phyloP scores from a whole-genome alignment of 2,888 invertebrate species.

The Lumbricus terrestris region DNA sequence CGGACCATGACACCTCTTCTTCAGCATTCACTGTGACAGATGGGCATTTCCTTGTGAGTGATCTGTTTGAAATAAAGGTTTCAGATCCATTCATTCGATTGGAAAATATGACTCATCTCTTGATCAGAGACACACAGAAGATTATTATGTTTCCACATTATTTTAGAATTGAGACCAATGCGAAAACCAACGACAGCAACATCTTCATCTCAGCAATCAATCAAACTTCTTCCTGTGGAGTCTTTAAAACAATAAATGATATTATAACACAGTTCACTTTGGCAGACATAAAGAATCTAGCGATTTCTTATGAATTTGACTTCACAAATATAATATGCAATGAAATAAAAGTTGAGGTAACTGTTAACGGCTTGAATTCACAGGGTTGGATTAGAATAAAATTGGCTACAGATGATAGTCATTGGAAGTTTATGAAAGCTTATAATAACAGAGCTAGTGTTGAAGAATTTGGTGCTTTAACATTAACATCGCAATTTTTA shows the following conservation, averaged over 20 bases:
- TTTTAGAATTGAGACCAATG: slow-evolving; percentile 61
- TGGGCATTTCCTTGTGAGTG: slow-evolving; percentile 78
- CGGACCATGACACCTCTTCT: slow-evolving; percentile 54
- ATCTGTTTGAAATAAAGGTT: slow-evolving; percentile 80
- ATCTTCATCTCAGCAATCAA: slow-evolving; percentile 45
- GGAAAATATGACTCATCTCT: slow-evolving; percentile 57
- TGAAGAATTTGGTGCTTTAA: slow-evolving; percentile 80
- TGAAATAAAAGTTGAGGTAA: neutral
- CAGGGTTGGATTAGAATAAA: neutral
- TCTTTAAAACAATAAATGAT: slow-evolving; percentile 36
- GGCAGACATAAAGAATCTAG: neutral
- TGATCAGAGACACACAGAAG: slow-evolving; percentile 47
- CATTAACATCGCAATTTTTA: slow-evolving; percentile 73
- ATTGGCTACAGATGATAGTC: neutral
- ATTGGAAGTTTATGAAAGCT: neutral
- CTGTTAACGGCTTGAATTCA: neutral
- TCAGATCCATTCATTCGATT: slow-evolving; percentile 81
- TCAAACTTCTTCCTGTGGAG: slow-evolving; percentile 53
- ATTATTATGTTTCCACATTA: slow-evolving; percentile 52
- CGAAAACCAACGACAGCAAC: slow-evolving; percentile 66
- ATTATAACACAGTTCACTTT: neutral
- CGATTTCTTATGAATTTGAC: too few species aligned
- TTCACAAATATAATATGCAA: too few species aligned
- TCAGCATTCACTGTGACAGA: slow-evolving; percentile 83
- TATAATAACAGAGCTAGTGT: slow-evolving; percentile 66